These are phyloP conservation scores for Venusia cambrica DNA, from an alignment of 2,888 invertebrate genomes.

Conservation along the genomic window DNA sequence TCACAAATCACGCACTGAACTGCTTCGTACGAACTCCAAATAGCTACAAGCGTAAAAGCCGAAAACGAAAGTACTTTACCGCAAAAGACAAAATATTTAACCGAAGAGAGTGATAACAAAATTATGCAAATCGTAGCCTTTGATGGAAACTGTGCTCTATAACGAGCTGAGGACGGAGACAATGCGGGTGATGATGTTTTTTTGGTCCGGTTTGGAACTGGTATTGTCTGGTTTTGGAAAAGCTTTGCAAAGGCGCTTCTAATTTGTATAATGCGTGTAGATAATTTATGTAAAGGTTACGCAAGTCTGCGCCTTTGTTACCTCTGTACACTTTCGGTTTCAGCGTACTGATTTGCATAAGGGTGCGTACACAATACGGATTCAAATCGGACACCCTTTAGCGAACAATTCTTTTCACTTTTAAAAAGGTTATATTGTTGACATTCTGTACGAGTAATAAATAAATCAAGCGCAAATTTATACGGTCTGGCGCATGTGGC, in stretches of 20 bases:
- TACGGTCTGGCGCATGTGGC: constrained; percentile 59
- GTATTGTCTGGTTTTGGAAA: constrained; percentile 51
- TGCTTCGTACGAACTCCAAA: constrained; percentile 36
- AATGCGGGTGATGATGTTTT: constrained; percentile 50
- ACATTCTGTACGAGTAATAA: constrained; percentile 72
- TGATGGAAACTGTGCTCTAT: constrained; percentile 31
- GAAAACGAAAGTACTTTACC: constrained; percentile 68
- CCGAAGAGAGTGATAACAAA: constrained; percentile 47
- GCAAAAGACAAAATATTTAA: constrained; percentile 71
- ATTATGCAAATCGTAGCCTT: constrained; percentile 67
- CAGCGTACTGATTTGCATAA: constrained; percentile 78
- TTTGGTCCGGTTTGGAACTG: constrained; percentile 51
- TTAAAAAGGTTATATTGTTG: constrained; percentile 72
- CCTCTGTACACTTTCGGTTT: constrained; percentile 69
- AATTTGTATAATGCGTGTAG: constrained; percentile 75
- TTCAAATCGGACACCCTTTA: constrained; percentile 57
- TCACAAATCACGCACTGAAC: constrained; percentile 49
- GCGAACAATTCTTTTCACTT: constrained; percentile 71
- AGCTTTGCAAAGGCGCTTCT: constrained; percentile 50
- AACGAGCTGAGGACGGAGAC: constrained; percentile 39
- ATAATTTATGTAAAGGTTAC: constrained; percentile 74
- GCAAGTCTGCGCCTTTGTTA: constrained; percentile 57
- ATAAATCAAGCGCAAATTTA: constrained; percentile 75
- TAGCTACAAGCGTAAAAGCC: constrained; percentile 42
- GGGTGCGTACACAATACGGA: constrained; percentile 56